A percentile compares a stretch with the other conserved stretches of the same genome.
Evolutionary conservation across 2,888 invertebrate species (phyloP).

Genomic region (Stenoptilia bipunctidactyla): DNA sequence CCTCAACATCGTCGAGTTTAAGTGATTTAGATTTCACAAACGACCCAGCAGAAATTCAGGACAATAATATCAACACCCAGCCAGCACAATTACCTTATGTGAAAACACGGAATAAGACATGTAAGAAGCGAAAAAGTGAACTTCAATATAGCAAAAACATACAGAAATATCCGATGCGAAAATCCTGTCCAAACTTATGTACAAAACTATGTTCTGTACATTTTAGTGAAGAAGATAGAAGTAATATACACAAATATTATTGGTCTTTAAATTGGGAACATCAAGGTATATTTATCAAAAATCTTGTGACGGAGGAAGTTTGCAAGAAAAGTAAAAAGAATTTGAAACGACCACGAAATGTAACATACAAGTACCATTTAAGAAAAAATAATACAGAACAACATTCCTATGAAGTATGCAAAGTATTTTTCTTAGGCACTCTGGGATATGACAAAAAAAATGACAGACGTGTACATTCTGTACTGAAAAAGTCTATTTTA

Average conservation of each 20-base stretch:
- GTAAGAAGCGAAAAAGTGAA: constrained; percentile 1
- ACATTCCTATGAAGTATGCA: constrained; percentile 9
- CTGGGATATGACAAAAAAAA: constrained; percentile 9
- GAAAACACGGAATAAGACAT: constrained; percentile 6
- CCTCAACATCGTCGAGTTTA: too few species aligned
- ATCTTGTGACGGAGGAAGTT: too few species aligned
- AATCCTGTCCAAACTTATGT: constrained; percentile 5
- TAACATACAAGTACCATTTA: constrained; percentile 5
- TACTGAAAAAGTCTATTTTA: constrained; percentile 9
- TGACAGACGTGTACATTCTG: constrained; percentile 7
- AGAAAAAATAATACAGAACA: constrained; percentile 5
- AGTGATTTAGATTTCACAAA: constrained; percentile 5
- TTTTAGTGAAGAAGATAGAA: constrained; percentile 6
- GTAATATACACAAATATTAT: constrained; percentile 6
- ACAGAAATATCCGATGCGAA: constrained; percentile 7
- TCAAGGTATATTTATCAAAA: constrained; percentile 8
- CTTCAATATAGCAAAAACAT: constrained; percentile 6
- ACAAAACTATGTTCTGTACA: constrained; percentile 1
- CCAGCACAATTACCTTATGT: constrained; percentile 4
- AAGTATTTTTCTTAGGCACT: constrained; percentile 10
- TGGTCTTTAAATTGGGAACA: constrained; percentile 9
- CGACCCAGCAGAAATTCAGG: constrained; percentile 8
- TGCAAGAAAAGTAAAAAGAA: too few species aligned
- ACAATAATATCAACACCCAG: background rate
- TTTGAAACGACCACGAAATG: constrained; percentile 9